Percentiles rank a stretch among this genome's conserved stretches.
phyloP scores from a whole-genome alignment of 2,113 vertebrate genomes.

The Syngnathus floridae region DNA sequence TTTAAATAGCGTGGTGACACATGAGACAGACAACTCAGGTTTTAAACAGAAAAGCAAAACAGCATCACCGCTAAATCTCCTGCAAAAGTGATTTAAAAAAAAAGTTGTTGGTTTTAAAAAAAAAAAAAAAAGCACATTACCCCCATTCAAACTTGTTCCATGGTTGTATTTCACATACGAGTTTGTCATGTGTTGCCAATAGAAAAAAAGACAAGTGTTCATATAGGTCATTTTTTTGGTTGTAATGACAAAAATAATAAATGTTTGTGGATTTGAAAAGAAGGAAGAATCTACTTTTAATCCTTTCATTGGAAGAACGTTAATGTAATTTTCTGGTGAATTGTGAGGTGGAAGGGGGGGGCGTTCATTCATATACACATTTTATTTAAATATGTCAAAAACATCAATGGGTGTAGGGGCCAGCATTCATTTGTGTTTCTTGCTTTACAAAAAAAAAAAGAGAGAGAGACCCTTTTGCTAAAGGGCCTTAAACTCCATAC shows the following conservation, averaged over 20 bases:
- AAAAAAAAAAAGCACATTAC: conserved; percentile 64
- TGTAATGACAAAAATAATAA: conserved; percentile 88
- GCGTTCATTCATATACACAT: not conserved
- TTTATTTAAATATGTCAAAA: not conserved
- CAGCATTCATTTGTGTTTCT: not conserved
- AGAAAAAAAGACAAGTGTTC: conserved; percentile 76
- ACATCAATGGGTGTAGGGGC: not conserved
- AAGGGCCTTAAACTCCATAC: conserved; percentile 66
- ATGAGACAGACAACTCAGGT: conserved; percentile 7
- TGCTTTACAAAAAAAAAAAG: conserved; percentile 55
- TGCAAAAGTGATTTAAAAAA: conserved; percentile 60
- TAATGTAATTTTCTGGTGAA: not conserved
- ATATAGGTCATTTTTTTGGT: conserved; percentile 75
- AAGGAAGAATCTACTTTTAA: conserved; percentile 12
- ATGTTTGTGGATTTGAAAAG: conserved; percentile 83
- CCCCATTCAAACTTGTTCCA: conserved; percentile 51
- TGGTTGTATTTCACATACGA: conserved; percentile 78
- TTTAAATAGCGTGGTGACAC: conserved; percentile 27
- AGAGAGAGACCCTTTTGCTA: conserved; percentile 51
- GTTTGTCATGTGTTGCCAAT: conserved; percentile 73
- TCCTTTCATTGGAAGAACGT: not conserved
- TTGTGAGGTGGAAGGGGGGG: not conserved
- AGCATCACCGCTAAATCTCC: conserved; percentile 1
- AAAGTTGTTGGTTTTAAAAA: not conserved
- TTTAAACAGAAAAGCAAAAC: conserved; percentile 69